Evolutionary conservation across 2,113 vertebrate species (phyloP), one percentile per base, ranked within the genome.

Genomic region (Campylorhamphus procurvoides): DNA sequence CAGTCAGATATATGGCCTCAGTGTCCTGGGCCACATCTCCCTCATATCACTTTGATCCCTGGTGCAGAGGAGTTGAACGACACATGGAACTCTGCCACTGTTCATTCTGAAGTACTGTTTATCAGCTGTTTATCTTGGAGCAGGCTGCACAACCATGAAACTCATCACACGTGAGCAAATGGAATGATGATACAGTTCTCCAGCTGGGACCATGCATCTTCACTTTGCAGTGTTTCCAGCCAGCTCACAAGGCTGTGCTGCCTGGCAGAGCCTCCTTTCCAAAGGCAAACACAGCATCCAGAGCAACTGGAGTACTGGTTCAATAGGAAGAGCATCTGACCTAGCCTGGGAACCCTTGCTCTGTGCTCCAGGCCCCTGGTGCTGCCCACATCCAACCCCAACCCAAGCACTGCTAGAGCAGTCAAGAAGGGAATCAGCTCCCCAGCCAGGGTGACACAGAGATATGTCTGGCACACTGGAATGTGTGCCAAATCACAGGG

Each of bases 261-360:
- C 14, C 60, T 69, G 29, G 24, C 28, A 88, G 39, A 68, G 29
- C 5, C 18, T 68, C 37, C 17, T 8, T 46, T 68, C 67, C 44
- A 58, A 56, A 22, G 22, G 53, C 3, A 1, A 29, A 50, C 3
- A 11, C 50, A 87, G 76, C 37, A 73, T 40, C 18, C 60, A 52
- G 62, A 86, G 50, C 59, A 87, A 39, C 39, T 71, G 74, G 60
- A 92, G 39, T 29, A 59, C 39, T 77, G 60, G 69, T 64, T 52
- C 3, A 1, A 10, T 6, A 68, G 24, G 33, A 8, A 78, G 3
- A 92, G 24, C 56, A 37, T 37, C n/a, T 39, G 2, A 0, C 27
- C 39, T 47, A 82, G 64, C 23, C n/a, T 62, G 20, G 42, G 23
- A 42, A 58, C 14, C 3, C 23, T 28, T 31, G 29, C 1, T 2